These are phyloP conservation scores for Graphium colonna DNA, from an alignment of 2,888 invertebrate species.

Conservation along the genomic window DNA sequence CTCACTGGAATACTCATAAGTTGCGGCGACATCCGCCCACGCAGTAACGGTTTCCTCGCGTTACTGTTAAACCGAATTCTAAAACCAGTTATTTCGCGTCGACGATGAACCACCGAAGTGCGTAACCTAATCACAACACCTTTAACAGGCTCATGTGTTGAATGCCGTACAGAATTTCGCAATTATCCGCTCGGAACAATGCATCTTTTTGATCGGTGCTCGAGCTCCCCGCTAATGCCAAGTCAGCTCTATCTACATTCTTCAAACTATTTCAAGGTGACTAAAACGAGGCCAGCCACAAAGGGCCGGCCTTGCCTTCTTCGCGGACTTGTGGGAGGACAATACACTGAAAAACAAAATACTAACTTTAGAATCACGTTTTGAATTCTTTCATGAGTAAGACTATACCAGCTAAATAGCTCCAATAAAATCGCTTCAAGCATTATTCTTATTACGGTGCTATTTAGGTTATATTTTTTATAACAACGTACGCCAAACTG, in stretches of 20 bases:
- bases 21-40: constrained; percentile 52
- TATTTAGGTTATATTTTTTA: constrained; percentile 3
- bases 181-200: neutral
- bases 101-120: constrained; percentile 48
- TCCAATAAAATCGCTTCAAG: no score
- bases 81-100: constrained; percentile 65
- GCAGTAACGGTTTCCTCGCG: constrained; percentile 60
- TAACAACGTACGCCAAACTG: neutral
- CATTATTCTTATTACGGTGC: neutral
- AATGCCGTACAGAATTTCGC: neutral
- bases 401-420: no score
- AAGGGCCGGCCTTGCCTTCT: constrained; percentile 72
- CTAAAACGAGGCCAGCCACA: constrained; percentile 70
- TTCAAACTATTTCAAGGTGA: constrained; percentile 77
- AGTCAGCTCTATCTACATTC: constrained; percentile 60
- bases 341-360: constrained; percentile 26
- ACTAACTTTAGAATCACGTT: neutral
- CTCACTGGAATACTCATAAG: constrained; percentile 15
- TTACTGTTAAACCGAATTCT: constrained; percentile 60
- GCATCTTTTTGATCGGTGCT: neutral
- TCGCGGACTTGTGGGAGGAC: constrained; percentile 57
- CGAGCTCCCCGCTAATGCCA: constrained; percentile 35
- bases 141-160: neutral
- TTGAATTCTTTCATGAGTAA: constrained; percentile 1
- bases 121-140: constrained; percentile 40